Evolutionary conservation across 2,888 invertebrate genomes (phyloP).

Genomic region (Protodeltote pygarga): DNA sequence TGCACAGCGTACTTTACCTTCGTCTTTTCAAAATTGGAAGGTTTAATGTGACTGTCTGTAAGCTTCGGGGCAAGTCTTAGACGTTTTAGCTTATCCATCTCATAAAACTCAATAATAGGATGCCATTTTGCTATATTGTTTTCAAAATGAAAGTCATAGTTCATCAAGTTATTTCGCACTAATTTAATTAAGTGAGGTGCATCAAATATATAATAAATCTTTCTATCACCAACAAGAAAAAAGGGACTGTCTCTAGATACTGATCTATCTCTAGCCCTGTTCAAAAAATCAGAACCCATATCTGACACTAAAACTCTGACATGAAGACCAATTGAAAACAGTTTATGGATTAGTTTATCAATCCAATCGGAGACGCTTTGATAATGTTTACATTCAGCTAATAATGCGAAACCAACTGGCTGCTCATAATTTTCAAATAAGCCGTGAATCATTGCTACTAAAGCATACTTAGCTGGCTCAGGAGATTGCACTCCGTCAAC

Average conservation of each 20-base stretch:
- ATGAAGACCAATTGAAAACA: constrained; percentile 47
- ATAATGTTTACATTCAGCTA: constrained; percentile 39
- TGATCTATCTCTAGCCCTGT: constrained; percentile 29
- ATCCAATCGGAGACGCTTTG: constrained; percentile 41
- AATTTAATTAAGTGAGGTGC: constrained; percentile 50
- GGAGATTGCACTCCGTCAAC: constrained; percentile 43
- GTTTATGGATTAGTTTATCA: constrained; percentile 42
- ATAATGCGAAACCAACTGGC: constrained; percentile 46
- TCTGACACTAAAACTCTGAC: constrained; percentile 46
- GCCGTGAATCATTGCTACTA: constrained; percentile 48
- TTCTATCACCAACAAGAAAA: constrained; percentile 45
- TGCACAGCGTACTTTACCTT: constrained; percentile 50
- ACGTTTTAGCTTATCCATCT: constrained; percentile 42
- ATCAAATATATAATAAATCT: constrained; percentile 56
- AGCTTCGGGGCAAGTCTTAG: constrained; percentile 51
- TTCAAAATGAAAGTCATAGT: constrained; percentile 50
- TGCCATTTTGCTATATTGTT: constrained; percentile 49
- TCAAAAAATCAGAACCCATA: constrained; percentile 39
- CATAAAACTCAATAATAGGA: constrained; percentile 49
- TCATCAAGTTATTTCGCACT: constrained; percentile 50
- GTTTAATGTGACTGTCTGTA: constrained; percentile 51
- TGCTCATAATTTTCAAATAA: constrained; percentile 49
- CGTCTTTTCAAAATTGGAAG: constrained; percentile 47
- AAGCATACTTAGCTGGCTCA: constrained; percentile 42
- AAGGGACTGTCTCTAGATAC: constrained; percentile 44